These are phyloP conservation scores for Catharus ustulatus DNA, from an alignment of 2,797 vertebrate genomes.

Conservation along the genomic window DNA sequence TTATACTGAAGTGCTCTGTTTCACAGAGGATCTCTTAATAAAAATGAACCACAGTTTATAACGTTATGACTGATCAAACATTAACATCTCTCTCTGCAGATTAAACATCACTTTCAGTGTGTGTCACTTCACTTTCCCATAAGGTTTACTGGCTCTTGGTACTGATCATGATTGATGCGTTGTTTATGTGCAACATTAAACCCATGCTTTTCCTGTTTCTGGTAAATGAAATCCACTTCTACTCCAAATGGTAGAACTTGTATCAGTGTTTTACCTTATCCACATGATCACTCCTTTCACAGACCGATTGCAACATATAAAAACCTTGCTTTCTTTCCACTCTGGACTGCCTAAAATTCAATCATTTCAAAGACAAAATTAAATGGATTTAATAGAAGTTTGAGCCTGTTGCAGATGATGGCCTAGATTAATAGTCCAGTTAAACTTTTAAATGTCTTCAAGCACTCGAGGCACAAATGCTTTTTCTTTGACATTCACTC, in stretches of 20 bases:
- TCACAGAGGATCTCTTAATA: conserved; percentile 48
- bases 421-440: conserved; percentile 1
- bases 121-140: conserved; percentile 27
- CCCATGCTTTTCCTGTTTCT: conserved; percentile 38
- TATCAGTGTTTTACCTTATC: conserved; percentile 25
- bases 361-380: conserved; percentile 35
- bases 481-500: neutral
- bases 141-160: conserved; percentile 14
- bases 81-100: conserved; percentile 18
- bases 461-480: neutral
- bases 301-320: neutral
- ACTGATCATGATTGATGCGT: conserved; percentile 52
- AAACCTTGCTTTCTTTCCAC: neutral
- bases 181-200: conserved; percentile 49
- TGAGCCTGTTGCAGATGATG: neutral
- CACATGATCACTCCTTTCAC: neutral
- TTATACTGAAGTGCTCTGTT: neutral
- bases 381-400: conserved; percentile 24
- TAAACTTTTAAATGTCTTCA: neutral
- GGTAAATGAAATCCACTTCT: conserved; percentile 48
- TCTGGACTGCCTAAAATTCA: neutral
- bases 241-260: conserved; percentile 17
- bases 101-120: neutral
- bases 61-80: neutral
- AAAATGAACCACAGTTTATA: conserved; percentile 33